Base-by-base conservation (phyloP, 2,888 invertebrate genomes). In the Drosophila neotestacea region DNA sequence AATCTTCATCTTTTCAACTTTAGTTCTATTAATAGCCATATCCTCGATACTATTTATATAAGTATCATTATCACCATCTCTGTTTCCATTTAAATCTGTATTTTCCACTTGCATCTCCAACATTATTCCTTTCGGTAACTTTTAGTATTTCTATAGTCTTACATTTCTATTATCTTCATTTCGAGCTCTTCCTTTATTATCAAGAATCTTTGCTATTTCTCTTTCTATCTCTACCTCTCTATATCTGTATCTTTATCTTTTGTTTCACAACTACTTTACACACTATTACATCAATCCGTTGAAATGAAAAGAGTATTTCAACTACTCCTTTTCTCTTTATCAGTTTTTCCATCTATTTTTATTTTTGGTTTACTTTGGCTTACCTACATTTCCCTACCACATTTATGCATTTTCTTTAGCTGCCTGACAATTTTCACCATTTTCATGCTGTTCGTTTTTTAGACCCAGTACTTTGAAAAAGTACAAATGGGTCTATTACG, bases 361-460 rank as follows among this genome's bases (percentile, higher is more conserved):
- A 41, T 44, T 55, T 62, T 28, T 38, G 34, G 60, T 62, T 69
- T 58, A 13, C 10, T 36, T 44, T 30, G 28, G 44, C 56, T 69
- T 69, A 67, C 71, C 76, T 71, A 72, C 52, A 73, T 84, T 79
- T 73, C 54, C 16, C 58, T 39, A 48, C 60, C 60, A 67, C 70
- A 56, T 48, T 60, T 68, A 47, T 70, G 70, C 58, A 62, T 64
- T 86, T 75, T 78, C 50, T 56, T 58, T 62, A 42, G 64, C 50
- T 58, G 55, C 13, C 64, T 69, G 79, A 79, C 73, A 79, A 61
- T 88, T 72, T 79, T 67, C 42, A 68, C 50, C 50, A 55, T 67
- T 65, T 77, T 64, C 41, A 50, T 65, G 77, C 30, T 39, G 63
- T 55, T 44, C 39, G 52, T 42, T 10, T n/a, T n/a, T n/a, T n/a